Base-by-base conservation (phyloP, 2,888 invertebrate species). In the Chirona hameri region DNA sequence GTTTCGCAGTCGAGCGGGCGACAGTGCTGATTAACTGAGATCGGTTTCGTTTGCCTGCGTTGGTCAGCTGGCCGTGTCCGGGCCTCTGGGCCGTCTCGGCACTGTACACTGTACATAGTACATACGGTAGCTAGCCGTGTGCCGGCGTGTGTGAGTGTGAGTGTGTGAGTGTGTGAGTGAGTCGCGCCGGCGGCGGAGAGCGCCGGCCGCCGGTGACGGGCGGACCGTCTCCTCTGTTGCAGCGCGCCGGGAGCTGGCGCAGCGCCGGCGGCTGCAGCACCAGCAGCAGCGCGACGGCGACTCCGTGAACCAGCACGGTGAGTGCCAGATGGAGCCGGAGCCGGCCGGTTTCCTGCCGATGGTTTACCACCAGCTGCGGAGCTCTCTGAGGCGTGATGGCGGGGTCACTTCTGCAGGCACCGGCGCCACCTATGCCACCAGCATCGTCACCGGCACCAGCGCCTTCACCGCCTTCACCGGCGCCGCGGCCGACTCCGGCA, bases 401-500 rank as follows among this genome's bases (percentile, higher is more conserved):
- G 18, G 52, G 15, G 52, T 12, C 52, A 39, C 39, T 39, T 39
- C 39, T 39, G 39, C 57, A 21, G 57, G 57, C 81, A 46, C 52
- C 46, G 55, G 81, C 60, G 39, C 24, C 65, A 55, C 57, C 81
- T 14, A 10, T 39, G 57, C 57, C 24, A 39, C 31, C n/a, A 46
- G 48, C 18, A 29, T 48, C 52, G 76, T 52, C 69, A 27, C 15
- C 52, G 60, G 65, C 65, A 24, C 69, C 52, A 15, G 31, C 14
- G 31, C 4, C 15, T 15, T 15, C 18, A 18, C 31, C 9, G 55
- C 14, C 9, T n/a, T 24, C 80, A 18, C 55, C 27, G 55, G 31
- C 46, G 79, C 46, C 21, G 60, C 79, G 60, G 82, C 83, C 79
- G 82, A 84, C 82, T 83, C 84, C 21, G 83, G 83, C 31, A 84